Conservation (phyloP, 1,140 invertebrate species). For the Piezodorus guildinii region DNA sequence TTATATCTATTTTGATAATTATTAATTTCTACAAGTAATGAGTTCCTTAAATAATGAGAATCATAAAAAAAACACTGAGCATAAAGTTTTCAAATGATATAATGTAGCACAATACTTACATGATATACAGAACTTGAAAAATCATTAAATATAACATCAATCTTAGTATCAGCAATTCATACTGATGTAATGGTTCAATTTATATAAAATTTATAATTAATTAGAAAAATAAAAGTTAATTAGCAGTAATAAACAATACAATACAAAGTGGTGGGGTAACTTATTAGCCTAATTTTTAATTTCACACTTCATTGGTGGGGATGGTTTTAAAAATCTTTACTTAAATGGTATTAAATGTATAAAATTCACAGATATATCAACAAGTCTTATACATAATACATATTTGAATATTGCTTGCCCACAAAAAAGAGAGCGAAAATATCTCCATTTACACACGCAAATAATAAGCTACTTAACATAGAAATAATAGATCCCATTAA, state of each 20-base stretch:
- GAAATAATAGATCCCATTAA: background rate
- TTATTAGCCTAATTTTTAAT: constrained; percentile 5
- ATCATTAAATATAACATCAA: background rate
- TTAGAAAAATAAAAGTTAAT: constrained; percentile 3
- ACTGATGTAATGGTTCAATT: background rate
- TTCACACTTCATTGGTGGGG: background rate
- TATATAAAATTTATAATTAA: constrained; percentile 3
- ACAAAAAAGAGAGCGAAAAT: constrained; percentile 15
- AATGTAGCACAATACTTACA: constrained; percentile 7
- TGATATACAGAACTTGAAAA: background rate
- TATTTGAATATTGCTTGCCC: constrained; percentile 9
- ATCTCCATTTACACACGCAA: constrained; percentile 8
- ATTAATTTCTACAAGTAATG: no score
- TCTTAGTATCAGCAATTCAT: constrained; percentile 1
- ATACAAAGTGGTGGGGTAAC: constrained; percentile 3
- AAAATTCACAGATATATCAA: constrained; percentile 16
- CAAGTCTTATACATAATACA: constrained; percentile 14
- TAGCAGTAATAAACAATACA: background rate
- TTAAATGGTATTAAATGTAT: constrained; percentile 9
- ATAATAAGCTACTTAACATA: background rate
- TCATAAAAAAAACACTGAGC: no score
- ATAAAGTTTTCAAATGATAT: background rate
- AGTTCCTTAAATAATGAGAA: no score
- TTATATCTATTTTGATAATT: no score
- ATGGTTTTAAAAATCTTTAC: background rate